Evolutionary conservation across 2,888 invertebrate species (phyloP).

Genomic region (Lasius fuliginosus): DNA sequence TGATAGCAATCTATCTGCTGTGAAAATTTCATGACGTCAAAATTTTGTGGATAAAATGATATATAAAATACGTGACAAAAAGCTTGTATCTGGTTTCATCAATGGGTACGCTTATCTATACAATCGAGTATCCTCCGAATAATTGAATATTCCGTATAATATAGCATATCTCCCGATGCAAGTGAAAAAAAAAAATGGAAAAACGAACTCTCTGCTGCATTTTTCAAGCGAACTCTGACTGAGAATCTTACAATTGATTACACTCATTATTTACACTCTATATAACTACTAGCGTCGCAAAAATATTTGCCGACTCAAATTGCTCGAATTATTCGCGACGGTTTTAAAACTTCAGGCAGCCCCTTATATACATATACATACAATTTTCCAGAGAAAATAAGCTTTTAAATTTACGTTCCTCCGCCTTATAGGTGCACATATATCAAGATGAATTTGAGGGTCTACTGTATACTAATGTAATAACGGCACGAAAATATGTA

Average conservation of each 20-base stretch:
- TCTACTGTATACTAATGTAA: neutral
- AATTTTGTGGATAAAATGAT: constrained; percentile 34
- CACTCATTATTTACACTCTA: constrained; percentile 5
- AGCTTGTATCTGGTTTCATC: constrained; percentile 25
- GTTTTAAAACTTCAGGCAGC: neutral
- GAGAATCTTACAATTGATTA: constrained; percentile 18
- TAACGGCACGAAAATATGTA: neutral
- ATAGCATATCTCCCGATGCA: constrained; percentile 16
- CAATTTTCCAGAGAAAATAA: neutral
- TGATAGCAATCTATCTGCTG: constrained; percentile 14
- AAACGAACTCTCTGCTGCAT: constrained; percentile 1
- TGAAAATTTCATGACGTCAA: constrained; percentile 27
- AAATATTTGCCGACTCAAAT: constrained; percentile 21
- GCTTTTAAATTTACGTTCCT: neutral
- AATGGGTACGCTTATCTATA: constrained; percentile 13
- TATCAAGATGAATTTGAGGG: neutral
- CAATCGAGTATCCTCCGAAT: constrained; percentile 26
- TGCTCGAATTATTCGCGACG: neutral
- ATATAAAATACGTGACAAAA: constrained; percentile 29
- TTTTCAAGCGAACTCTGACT: neutral
- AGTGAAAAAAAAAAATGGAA: constrained; percentile 14
- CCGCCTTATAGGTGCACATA: neutral
- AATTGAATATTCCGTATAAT: constrained; percentile 45
- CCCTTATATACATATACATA: neutral
- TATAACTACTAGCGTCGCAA: neutral